Evolutionary conservation across 2,797 vertebrate species (phyloP).

Genomic region (Tamandua tetradactyla): DNA sequence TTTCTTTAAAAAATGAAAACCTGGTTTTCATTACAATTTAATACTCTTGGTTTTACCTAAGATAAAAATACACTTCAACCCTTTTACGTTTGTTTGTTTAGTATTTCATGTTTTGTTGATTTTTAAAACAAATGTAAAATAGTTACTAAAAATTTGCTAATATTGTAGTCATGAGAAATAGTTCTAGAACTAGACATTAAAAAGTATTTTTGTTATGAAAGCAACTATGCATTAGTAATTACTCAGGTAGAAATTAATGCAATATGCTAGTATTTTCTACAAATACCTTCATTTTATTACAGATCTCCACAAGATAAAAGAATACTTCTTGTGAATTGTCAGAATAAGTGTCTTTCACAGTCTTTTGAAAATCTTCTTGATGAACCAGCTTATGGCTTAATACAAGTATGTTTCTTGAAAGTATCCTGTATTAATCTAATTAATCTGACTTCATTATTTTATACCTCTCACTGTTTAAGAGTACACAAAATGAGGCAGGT

Average conservation of each 20-base stretch:
- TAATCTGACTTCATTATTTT: conserved; percentile 50
- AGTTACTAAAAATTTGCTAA: conserved; percentile 49
- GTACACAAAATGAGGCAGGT: conserved; percentile 16
- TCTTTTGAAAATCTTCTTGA: conserved; percentile 98
- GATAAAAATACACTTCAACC: conserved; percentile 30
- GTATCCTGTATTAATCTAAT: neutral
- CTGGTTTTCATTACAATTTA: conserved; percentile 36
- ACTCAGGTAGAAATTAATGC: conserved; percentile 9
- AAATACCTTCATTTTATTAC: conserved; percentile 57
- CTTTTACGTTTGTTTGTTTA: conserved; percentile 36
- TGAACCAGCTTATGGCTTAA: conserved; percentile 91
- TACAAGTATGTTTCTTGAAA: conserved; percentile 88
- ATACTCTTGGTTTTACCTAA: conserved; percentile 6
- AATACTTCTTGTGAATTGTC: conserved; percentile 90
- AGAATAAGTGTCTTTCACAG: conserved; percentile 93
- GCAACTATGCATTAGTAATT: conserved; percentile 40
- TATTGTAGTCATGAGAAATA: conserved; percentile 22
- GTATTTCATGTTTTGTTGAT: conserved; percentile 39
- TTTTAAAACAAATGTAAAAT: conserved; percentile 35
- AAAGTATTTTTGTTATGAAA: neutral
- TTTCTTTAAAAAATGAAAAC: conserved; percentile 26
- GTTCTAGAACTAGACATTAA: neutral
- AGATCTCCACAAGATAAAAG: conserved; percentile 90
- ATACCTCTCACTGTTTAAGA: neutral
- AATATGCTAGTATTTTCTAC: conserved; percentile 54